Evolutionary conservation across 2,888 invertebrate species (phyloP), one percentile per base, ranked within the genome.

Genomic region (Schrankia costaestrigalis): DNA sequence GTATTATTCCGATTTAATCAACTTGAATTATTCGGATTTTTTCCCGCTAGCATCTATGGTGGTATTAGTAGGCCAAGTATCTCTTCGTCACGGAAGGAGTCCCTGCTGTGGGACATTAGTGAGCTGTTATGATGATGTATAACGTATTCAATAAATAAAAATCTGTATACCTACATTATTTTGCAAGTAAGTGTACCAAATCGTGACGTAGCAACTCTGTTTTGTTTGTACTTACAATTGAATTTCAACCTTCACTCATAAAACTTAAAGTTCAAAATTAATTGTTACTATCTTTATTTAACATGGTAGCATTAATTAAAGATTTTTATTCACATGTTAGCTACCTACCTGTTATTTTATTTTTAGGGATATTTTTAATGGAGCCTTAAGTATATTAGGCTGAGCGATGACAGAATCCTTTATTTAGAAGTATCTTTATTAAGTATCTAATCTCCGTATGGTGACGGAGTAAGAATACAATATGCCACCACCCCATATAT

Each of bases 261-360:
- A 3, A 0, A 1, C 2, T 38, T 41, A 55, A 22, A 23, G 31
- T 11, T 33, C 11, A 35, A 33, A 36, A 15, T 51, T 3, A 1
- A 9, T 1, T 9, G 2, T 23, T 3, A 8, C 6, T 11, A 23
- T 6, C 8, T 11, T 18, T 2, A 23, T 14, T 21, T 25, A 23
- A n/a, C n/a, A n/a, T n/a, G n/a, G n/a, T 23, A 12, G 28, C 13
- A 34, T 29, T 24, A 73, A 75, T 75, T 75, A 72, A 63, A 65
- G 68, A 68, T 64, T 65, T 34, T 60, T 49, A 54, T 53, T 56
- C 44, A 61, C 46, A 61, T 66, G 56, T 61, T 64, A 54, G 60
- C 63, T 51, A 43, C 28, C 75, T 76, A 76, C 75, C 75, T 71
- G 70, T 37, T 43, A 41, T 39, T 38, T 46, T 54, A 58, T 53